Evolutionary conservation across 2,797 vertebrate genomes (phyloP).

Genomic region (Acrossocheilus wenchowensis): DNA sequence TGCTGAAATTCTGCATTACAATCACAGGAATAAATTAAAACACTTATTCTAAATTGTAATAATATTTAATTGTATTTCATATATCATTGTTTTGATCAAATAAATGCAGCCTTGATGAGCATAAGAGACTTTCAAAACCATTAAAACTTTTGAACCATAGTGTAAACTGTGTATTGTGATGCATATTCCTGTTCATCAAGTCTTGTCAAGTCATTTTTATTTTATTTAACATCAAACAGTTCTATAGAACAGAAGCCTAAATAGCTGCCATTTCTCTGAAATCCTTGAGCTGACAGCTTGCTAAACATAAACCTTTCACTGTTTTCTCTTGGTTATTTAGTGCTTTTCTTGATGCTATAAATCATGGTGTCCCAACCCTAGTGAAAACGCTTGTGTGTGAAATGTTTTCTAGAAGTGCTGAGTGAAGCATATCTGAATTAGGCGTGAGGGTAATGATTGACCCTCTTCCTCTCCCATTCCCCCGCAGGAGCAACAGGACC

Average conservation of each 20-base stretch:
- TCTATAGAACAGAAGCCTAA: not conserved
- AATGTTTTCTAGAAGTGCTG: conserved; percentile 6
- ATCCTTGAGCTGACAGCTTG: not conserved
- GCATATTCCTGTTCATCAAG: not conserved
- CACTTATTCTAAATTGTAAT: not conserved
- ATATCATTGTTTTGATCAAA: not conserved
- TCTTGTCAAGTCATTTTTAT: not conserved
- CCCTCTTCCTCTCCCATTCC: conserved; percentile 34
- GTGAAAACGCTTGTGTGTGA: not conserved
- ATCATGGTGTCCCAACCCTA: not conserved
- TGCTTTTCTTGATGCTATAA: not conserved
- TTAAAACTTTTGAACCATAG: not conserved
- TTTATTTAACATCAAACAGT: not conserved
- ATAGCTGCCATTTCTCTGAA: not conserved
- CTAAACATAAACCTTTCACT: conserved; percentile 42
- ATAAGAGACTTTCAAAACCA: not conserved
- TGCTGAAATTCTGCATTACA: not conserved
- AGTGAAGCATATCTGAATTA: conserved; percentile 30
- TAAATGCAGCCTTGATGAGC: not conserved
- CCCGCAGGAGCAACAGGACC: conserved; percentile 79
- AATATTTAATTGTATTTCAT: not conserved
- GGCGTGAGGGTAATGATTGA: conserved; percentile 44
- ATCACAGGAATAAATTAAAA: not conserved
- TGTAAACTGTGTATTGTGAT: not conserved
- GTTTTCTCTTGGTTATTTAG: conserved; percentile 36